Evolutionary conservation across 2,113 vertebrate species (phyloP).

Genomic region (Eurystomus gularis): DNA sequence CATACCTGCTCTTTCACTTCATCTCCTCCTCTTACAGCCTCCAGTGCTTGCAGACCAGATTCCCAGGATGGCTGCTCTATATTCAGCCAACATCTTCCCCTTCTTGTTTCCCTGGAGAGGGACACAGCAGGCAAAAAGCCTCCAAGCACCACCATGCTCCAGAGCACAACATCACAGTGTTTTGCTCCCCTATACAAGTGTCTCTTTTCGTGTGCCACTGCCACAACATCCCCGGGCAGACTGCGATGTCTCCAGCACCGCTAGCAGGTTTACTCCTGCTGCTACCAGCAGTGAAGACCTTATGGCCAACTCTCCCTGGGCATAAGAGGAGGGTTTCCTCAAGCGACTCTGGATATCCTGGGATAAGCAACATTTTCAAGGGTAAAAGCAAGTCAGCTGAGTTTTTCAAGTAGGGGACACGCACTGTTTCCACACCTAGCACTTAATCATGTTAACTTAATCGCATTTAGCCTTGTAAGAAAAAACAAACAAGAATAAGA

Average conservation of each 20-base stretch:
- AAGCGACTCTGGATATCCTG: neutral
- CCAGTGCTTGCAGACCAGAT: neutral
- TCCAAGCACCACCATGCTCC: neutral
- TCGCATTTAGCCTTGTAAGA: neutral
- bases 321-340: neutral
- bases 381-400: neutral
- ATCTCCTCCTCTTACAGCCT: neutral
- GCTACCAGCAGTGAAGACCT: neutral
- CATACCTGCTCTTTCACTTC: neutral
- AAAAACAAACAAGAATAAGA: slow-evolving; percentile 2
- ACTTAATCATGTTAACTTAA: slow-evolving; percentile 17
- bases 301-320: neutral
- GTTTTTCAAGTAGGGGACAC: neutral
- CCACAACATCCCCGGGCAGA: neutral
- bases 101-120: neutral
- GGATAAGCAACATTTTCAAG: neutral
- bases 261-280: neutral
- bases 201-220: neutral
- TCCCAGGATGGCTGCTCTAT: neutral
- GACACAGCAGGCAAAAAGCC: neutral
- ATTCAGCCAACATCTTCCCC: neutral
- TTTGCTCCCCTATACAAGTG: neutral
- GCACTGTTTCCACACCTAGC: neutral
- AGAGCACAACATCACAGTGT: neutral
- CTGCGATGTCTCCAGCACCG: rapidly evolving